Conservation (phyloP, 1,140 invertebrate species). For the Cyphomyrmex costatus region DNA sequence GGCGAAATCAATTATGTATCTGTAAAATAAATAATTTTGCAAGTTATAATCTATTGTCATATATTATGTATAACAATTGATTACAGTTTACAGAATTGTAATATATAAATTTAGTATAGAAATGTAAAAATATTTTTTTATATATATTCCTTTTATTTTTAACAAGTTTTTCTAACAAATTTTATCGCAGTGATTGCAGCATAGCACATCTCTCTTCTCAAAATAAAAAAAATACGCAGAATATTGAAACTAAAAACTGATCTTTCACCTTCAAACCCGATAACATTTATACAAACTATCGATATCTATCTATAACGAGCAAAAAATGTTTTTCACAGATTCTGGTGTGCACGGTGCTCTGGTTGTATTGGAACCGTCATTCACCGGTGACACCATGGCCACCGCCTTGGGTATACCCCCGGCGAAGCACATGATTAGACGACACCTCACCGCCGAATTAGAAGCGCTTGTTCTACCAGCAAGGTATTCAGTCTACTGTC, state of each 20-base stretch:
- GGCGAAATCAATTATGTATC: background rate
- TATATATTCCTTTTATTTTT: background rate
- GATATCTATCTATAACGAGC: background rate
- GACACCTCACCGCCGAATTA: slow-evolving; percentile 96
- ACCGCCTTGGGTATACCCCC: slow-evolving; percentile 96
- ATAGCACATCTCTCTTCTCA: background rate
- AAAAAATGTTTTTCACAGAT: slow-evolving; percentile 87
- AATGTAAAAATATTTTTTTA: background rate
- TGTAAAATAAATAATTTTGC: background rate
- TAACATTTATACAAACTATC: background rate
- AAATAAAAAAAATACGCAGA: slow-evolving; percentile 17
- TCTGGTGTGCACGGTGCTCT: slow-evolving; percentile 97
- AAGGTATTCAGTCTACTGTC: slow-evolving; percentile 90
- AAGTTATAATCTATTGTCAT: background rate
- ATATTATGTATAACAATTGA: background rate
- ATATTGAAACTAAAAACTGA: background rate
- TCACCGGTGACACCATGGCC: slow-evolving; percentile 97
- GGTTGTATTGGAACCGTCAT: slow-evolving; percentile 96
- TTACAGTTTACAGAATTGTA: background rate
- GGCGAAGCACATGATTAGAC: slow-evolving; percentile 96
- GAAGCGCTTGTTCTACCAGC: slow-evolving; percentile 96
- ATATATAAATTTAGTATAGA: background rate
- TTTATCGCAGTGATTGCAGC: background rate
- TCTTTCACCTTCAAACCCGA: background rate
- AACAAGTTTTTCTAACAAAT: background rate